Base-by-base conservation (phyloP, 1,140 invertebrate genomes). In the Triops cancriformis region DNA sequence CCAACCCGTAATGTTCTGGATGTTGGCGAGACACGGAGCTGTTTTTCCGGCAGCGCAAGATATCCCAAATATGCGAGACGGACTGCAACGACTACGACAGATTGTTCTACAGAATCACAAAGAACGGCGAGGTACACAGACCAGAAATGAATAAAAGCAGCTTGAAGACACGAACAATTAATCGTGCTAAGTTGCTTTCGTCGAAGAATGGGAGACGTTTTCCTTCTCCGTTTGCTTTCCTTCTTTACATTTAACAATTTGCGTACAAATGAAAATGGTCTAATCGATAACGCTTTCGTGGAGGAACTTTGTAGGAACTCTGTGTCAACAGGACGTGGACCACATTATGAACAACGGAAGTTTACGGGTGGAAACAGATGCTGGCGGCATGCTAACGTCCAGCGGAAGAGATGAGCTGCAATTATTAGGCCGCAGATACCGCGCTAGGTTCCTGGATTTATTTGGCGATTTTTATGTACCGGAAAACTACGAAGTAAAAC, bases 21-120 rank as follows among this genome's bases (percentile, higher is more conserved):
- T 89, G 78, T 82, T 90, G 74, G 87, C 86, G 77, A 85, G 90
- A 10, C 88, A 90, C 81, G 90, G 90, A n/a, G 88, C 90, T 0
- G 83, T 88, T 79, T 85, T 88, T 77, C 89, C 90, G 1, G 86
- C 87, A 73, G 82, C 82, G 1, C 82, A 83, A 12, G 86, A 86
- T 78, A 87, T 90, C 12, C 78, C 84, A 3, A 84, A 84, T 26
- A 84, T 90, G n/a, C 26, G 45, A 27, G 82, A 86, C 27, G 83
- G 85, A 31, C 82, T 91, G 7, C 83, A 81, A 1, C 85, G 86
- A 77, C 83, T 90, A 74, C 86, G 85, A 74, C 86, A 88, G 77
- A 86, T 87, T 80, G 87, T 91, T 43, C 79, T 89, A 0, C 82
- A 83, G 9, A 91, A 91, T 80, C 89, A 89, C 81, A 86, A 86